Percentiles rank a stretch among this genome's conserved stretches.
phyloP scores from a whole-genome alignment of 30 jellyfish, hydroid and myxozoan genomes.

The Turritopsis rubra region DNA sequence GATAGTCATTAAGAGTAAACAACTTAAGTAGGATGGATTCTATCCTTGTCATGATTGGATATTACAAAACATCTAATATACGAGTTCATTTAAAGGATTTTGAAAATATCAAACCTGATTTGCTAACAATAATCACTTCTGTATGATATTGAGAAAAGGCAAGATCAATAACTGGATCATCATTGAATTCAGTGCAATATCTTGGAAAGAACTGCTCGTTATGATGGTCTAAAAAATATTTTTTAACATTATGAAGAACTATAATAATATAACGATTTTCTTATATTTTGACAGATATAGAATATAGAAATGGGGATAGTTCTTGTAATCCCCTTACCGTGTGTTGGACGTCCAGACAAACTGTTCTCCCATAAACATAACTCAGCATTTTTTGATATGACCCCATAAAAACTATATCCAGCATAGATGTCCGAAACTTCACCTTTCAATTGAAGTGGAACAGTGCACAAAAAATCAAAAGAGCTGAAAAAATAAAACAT shows the following conservation, averaged over 20 bases:
- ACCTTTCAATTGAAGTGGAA: constrained; percentile 17
- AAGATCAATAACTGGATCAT: constrained; percentile 46
- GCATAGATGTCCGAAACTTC: constrained; percentile 12
- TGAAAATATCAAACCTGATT: constrained; percentile 12
- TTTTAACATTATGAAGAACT: too few species aligned
- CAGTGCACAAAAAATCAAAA: constrained; percentile 15
- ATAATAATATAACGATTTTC: too few species aligned
- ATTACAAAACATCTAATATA: too few species aligned
- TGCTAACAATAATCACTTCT: constrained; percentile 37
- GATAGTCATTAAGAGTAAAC: too few species aligned
- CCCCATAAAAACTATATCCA: constrained; percentile 31
- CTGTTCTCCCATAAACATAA: constrained; percentile 27
- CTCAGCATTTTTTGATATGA: constrained; percentile 10
- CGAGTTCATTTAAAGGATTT: not conserved
- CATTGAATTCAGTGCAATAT: constrained; percentile 34
- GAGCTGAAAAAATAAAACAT: not conserved
- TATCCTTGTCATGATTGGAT: too few species aligned
- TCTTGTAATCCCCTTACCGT: too few species aligned
- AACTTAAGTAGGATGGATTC: too few species aligned
- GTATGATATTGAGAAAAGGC: constrained; percentile 47
- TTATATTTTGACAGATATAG: too few species aligned
- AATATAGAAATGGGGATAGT: too few species aligned
- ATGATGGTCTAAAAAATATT: constrained; percentile 32
- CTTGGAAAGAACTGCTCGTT: constrained; percentile 46
- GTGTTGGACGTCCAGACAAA: constrained; percentile 6